Percentiles rank a stretch among this genome's conserved stretches.
phyloP scores from a whole-genome alignment of 2,113 vertebrate genomes.

The Mus pahari region DNA sequence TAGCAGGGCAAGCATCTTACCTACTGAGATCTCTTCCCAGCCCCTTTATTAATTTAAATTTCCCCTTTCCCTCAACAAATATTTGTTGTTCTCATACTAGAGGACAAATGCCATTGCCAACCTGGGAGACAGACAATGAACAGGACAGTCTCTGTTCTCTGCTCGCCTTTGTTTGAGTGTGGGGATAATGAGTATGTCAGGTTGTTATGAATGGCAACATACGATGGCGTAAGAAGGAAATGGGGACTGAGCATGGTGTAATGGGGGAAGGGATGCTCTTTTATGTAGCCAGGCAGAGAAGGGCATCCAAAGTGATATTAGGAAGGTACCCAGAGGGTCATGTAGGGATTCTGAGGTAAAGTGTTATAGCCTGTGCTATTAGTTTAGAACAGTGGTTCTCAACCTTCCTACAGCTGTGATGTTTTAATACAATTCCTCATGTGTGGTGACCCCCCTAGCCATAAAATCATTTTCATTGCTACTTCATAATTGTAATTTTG shows the following conservation, averaged over 20 bases:
- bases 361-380: background rate
- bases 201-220: background rate
- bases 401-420: too few relatives aligned
- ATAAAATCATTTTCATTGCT: too few relatives aligned
- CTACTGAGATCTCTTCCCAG: background rate
- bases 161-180: background rate
- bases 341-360: background rate
- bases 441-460: too few relatives aligned
- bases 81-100: background rate
- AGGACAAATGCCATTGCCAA: background rate
- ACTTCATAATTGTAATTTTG: too few relatives aligned
- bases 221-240: background rate
- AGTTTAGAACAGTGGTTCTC: too few relatives aligned
- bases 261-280: background rate
- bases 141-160: background rate
- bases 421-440: too few relatives aligned
- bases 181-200: background rate
- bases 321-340: background rate
- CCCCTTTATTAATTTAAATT: background rate
- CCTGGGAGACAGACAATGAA: background rate
- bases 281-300: background rate
- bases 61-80: constrained; percentile 5
- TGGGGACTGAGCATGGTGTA: background rate
- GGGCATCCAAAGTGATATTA: background rate
- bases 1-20: background rate